phyloP scores from a whole-genome alignment of 2,113 vertebrate species.

The Microtus montanus region DNA sequence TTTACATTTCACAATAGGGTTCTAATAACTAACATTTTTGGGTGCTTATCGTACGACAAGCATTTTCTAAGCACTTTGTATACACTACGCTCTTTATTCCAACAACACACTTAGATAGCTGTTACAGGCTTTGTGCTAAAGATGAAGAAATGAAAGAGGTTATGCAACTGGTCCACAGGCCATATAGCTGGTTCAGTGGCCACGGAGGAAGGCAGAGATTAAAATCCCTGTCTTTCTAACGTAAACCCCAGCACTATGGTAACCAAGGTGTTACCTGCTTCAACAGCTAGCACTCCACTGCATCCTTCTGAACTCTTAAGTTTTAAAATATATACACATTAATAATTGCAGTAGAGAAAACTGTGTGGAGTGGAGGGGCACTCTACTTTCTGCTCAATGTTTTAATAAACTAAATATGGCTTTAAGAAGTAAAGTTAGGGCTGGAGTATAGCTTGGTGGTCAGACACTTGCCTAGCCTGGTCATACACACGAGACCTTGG shows the following conservation, averaged over 20 bases:
- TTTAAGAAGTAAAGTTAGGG: background rate
- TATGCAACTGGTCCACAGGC: background rate
- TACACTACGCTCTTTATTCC: conserved; percentile 1
- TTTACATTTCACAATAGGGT: conserved; percentile 53
- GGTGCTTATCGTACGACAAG: conserved; percentile 3
- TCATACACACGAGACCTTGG: background rate
- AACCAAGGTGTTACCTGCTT: background rate
- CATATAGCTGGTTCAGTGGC: background rate
- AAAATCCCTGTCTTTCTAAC: background rate
- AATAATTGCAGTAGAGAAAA: background rate
- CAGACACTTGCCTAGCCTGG: background rate
- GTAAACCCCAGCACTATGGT: background rate
- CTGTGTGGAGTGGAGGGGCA: background rate
- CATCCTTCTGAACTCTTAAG: background rate
- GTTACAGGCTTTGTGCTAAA: background rate
- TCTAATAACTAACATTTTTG: conserved; percentile 30
- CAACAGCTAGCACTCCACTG: background rate
- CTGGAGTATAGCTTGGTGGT: background rate
- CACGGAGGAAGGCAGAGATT: background rate
- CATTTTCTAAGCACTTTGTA: conserved; percentile 33
- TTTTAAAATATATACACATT: background rate
- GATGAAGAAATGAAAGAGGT: conserved; percentile 36
- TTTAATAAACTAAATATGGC: background rate
- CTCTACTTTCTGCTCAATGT: background rate
- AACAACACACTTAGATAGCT: conserved; percentile 3